Evolutionary conservation across 2,797 vertebrate genomes (phyloP), one percentile per base, ranked within the genome.

Genomic region (Oreochromis grahami): DNA sequence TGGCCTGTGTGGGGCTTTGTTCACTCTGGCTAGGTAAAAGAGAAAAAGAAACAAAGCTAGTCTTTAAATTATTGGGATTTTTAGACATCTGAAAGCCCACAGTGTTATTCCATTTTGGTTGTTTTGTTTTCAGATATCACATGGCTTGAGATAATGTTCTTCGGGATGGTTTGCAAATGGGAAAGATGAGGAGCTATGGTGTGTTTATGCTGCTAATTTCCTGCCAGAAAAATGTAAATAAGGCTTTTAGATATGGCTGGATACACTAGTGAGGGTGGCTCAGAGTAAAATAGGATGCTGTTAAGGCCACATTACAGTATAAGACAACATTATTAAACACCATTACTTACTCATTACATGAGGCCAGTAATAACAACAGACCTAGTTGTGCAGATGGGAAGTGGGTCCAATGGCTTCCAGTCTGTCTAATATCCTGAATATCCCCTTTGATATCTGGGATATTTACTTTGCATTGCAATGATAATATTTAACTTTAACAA

Each of bases 1-100:
- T 86, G 79, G 84, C 68, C 7, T 24, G 24, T 48, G 17, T 1
- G 70, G 51, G 77, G 89, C 88, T 93, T 91, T 92, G 94, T 91
- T 90, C 84, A 41, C 91, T 86, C 60, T 48, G 77, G 80, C 85
- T 82, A 85, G 70, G 70, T 51, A 78, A 63, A 53, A 52, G 17
- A 48, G 56, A 48, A 51, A 58, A 51, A 80, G 76, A 84, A 72
- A 81, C 53, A 77, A 68, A 81, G 65, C 76, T 65, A 5, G 51
- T 38, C 77, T 89, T 86, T 56, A 74, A 89, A 85, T 85, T 72
- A 79, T 83, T 26, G 5, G 41, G 50, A 34, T 13, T 76, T 83
- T 83, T 29, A 52, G 17, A n/a, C 13, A 32, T 34, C 32, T 79
- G 53, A 77, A 51, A 85, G 51, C 58, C 55, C 21, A 32, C 5